Evolutionary conservation across 2,888 invertebrate genomes (phyloP).

Genomic region (Pristionchus mayeri): DNA sequence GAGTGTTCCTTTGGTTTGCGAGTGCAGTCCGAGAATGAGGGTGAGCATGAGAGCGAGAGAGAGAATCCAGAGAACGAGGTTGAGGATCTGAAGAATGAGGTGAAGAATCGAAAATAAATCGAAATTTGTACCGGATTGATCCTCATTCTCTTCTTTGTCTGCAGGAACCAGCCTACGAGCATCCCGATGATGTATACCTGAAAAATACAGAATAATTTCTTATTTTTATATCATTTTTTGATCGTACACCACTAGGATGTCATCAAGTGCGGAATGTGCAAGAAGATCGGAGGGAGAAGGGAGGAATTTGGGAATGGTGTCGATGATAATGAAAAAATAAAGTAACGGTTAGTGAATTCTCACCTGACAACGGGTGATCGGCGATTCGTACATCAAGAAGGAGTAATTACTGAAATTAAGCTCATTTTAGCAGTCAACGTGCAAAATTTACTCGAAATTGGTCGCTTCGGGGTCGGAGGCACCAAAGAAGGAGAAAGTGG

Average conservation of each 20-base stretch:
- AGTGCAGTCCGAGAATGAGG: slow-evolving; percentile 39
- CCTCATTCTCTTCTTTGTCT: slow-evolving; percentile 46
- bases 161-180: slow-evolving; percentile 51
- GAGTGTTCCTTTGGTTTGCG: neutral
- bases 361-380: slow-evolving; percentile 51
- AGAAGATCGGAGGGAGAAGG: no score
- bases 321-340: no score
- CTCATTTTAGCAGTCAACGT: neutral
- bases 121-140: slow-evolving; percentile 50
- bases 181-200: slow-evolving; percentile 52
- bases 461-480: neutral
- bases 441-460: neutral
- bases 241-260: no score
- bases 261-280: no score
- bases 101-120: neutral
- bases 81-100: neutral
- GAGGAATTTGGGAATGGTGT: no score
- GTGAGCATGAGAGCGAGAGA: slow-evolving; percentile 38
- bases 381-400: slow-evolving; percentile 50
- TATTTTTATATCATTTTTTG: neutral
- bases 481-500: neutral
- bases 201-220: neutral
- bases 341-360: neutral
- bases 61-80: slow-evolving; percentile 49
- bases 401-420: slow-evolving; percentile 19